phyloP scores from a whole-genome alignment of 2,888 invertebrate genomes.

The Steromphala cineraria region DNA sequence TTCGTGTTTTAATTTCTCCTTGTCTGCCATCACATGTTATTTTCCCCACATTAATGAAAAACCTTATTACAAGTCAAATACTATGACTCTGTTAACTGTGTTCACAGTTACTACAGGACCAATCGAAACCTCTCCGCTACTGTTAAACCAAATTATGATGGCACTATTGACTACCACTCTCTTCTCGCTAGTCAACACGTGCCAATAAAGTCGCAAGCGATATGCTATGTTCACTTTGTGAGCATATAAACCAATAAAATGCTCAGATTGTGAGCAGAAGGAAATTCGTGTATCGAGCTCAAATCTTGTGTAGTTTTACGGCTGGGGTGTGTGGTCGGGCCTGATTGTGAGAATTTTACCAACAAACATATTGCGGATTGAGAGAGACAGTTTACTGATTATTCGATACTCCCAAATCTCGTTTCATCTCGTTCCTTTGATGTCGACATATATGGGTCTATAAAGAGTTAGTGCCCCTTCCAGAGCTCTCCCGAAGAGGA shows the following conservation, averaged over 20 bases:
- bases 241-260: not conserved
- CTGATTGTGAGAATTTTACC: not conserved
- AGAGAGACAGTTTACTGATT: not conserved
- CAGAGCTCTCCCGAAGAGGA: not conserved
- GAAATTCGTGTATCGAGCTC: not conserved
- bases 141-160: not conserved
- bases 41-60: not conserved
- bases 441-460: not conserved
- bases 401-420: conserved; percentile 1
- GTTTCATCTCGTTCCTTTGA: not conserved
- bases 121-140: too few relatives aligned
- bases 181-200: not conserved
- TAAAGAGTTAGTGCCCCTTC: not conserved
- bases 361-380: not conserved
- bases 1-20: too few relatives aligned
- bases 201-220: not conserved
- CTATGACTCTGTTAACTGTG: not conserved
- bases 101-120: not conserved
- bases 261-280: not conserved
- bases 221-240: not conserved
- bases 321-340: not conserved
- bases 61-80: not conserved
- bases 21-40: not conserved
- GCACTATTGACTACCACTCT: not conserved
- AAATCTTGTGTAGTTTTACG: conserved; percentile 10